Conservation (phyloP, 2,888 invertebrate genomes). For the Phalangium opilio region DNA sequence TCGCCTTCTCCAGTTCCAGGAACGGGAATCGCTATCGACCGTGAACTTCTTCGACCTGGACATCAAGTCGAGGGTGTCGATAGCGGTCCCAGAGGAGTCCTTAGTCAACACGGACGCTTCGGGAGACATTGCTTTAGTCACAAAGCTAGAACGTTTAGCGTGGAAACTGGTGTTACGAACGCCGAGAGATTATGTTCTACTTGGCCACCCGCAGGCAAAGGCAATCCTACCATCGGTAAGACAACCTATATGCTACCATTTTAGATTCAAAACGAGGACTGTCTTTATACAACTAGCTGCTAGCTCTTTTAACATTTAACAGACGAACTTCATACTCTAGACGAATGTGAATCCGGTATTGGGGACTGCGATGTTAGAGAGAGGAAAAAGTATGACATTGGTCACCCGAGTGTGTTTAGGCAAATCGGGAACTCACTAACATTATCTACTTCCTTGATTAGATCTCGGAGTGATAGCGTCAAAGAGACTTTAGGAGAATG, state of each 20-base stretch:
- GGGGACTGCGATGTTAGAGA: conserved; percentile 13
- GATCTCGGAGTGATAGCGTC: conserved; percentile 4
- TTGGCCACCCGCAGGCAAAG: conserved; percentile 15
- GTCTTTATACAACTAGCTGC: not conserved
- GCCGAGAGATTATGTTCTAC: conserved; percentile 16
- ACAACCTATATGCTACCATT: not conserved
- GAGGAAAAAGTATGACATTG: not conserved
- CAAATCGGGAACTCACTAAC: not conserved
- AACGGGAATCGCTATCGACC: too few species aligned
- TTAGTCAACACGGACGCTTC: not conserved
- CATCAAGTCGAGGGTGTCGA: not conserved
- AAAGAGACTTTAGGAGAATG: conserved; percentile 27
- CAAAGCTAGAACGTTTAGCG: conserved; percentile 17
- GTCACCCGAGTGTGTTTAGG: not conserved
- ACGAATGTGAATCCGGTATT: conserved; percentile 17
- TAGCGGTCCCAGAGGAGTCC: not conserved
- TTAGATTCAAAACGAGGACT: not conserved
- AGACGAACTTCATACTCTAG: conserved; percentile 5
- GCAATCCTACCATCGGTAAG: conserved; percentile 12
- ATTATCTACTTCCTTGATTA: not conserved
- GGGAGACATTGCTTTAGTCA: conserved; percentile 7
- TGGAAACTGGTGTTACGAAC: conserved; percentile 11
- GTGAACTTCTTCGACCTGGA: not conserved
- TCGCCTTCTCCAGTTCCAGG: too few species aligned
- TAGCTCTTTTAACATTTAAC: too few species aligned